phyloP scores from a whole-genome alignment of 2,797 vertebrate genomes.

The Cephalopachus bancanus region DNA sequence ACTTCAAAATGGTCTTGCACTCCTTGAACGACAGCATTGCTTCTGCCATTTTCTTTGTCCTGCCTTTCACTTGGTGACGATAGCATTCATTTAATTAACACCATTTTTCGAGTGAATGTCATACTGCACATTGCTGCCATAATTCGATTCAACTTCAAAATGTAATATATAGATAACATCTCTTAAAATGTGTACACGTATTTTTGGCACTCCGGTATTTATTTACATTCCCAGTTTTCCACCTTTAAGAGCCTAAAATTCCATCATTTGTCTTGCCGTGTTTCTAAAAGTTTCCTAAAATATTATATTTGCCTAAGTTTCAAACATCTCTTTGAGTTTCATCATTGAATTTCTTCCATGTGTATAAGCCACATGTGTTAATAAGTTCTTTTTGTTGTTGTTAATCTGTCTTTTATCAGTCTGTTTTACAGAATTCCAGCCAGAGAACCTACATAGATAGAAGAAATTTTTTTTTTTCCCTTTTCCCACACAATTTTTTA shows the following conservation, averaged over 20 bases:
- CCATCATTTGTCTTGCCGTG: neutral
- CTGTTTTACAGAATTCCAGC: neutral
- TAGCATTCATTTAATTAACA: too few species aligned
- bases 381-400: neutral
- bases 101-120: too few species aligned
- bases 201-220: too few species aligned
- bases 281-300: neutral
- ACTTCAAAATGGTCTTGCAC: too few species aligned
- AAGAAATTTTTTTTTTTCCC: neutral
- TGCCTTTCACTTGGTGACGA: too few species aligned
- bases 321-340: neutral
- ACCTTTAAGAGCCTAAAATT: neutral
- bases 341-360: neutral
- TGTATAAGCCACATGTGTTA: neutral
- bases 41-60: too few species aligned
- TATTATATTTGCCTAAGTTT: neutral
- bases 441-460: neutral
- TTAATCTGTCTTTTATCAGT: neutral
- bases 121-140: too few species aligned
- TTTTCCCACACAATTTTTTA: neutral
- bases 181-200: too few species aligned
- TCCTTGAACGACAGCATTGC: too few species aligned
- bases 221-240: neutral
- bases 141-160: too few species aligned
- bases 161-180: too few species aligned